Evolutionary conservation across 2,888 invertebrate genomes (phyloP), one percentile per base, ranked within the genome.

Genomic region (Allophyes oxyacanthae): DNA sequence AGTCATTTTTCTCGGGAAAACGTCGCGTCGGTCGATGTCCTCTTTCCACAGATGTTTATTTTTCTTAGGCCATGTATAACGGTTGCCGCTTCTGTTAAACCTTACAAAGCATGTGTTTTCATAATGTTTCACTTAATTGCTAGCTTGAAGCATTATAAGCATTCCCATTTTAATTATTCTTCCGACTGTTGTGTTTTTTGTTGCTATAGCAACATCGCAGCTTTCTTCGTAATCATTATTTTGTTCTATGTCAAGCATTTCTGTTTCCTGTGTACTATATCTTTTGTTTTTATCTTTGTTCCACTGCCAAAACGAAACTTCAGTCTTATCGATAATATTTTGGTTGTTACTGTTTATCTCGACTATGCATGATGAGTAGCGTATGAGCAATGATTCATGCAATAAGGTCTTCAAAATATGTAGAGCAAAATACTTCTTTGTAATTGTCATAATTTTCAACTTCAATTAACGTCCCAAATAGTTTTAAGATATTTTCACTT

Each of bases 401-500:
- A 25, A 33, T 43, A n/a, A 30, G 20, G 15, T n/a, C 6, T 37
- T 46, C n/a, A 11, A 15, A 20, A 69, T 63, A 63, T 48, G 36
- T 50, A n/a, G 15, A 45, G 15, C 38, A 42, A 38, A 44, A 50
- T 43, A 9, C 10, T 64, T 44, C 56, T 48, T 70, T 51, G 10
- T 37, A 37, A 25, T 48, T 51, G 49, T 57, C 46, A 64, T 51
- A 41, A 37, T 36, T 64, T 56, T 50, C 9, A 14, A 48, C 36
- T 44, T 64, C 38, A 64, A 66, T 72, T 42, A 41, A 49, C 30
- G 32, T 52, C 9, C 14, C 26, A 13, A 15, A 46, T n/a, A 33
- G 37, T 8, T 38, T 60, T 48, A 38, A 36, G 50, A 56, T 61
- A 61, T 51, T 57, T 51, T 51, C 36, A 57, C 60, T 38, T 15